phyloP scores from a whole-genome alignment of 2,797 vertebrate genomes.

The Octomys mimax region DNA sequence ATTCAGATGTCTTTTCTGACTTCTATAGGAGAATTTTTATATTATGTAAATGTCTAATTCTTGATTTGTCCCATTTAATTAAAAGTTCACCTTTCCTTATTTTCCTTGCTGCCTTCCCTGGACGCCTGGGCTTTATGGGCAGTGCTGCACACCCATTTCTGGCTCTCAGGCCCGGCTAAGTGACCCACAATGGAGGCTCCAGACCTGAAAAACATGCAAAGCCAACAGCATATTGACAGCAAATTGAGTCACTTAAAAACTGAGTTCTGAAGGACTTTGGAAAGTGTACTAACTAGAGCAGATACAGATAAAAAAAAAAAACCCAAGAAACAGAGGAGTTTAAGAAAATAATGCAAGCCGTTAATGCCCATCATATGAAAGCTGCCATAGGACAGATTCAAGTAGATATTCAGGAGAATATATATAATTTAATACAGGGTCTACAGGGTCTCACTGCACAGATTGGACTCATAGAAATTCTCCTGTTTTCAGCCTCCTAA shows the following conservation, averaged over 20 bases:
- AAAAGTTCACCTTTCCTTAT: not conserved
- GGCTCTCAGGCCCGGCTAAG: not conserved
- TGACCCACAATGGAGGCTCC: no score
- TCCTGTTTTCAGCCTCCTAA: no score
- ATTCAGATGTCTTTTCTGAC: not conserved
- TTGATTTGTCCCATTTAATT: not conserved
- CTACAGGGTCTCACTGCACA: no score
- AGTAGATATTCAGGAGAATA: not conserved
- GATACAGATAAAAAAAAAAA: not conserved
- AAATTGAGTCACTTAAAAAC: not conserved
- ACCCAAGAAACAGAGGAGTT: no score
- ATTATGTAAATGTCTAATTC: not conserved
- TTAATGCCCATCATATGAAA: not conserved
- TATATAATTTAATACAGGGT: no score
- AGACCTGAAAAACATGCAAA: not conserved
- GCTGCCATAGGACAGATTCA: not conserved
- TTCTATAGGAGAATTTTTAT: not conserved
- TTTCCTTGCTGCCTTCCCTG: not conserved
- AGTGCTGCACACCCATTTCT: not conserved
- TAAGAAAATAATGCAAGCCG: not conserved
- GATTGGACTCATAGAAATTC: no score
- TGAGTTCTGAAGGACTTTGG: not conserved
- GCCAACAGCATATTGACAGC: not conserved
- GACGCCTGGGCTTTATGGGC: not conserved
- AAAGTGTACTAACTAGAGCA: not conserved